Conservation (phyloP, 2,888 invertebrate genomes). For the Plebejus melissa region DNA sequence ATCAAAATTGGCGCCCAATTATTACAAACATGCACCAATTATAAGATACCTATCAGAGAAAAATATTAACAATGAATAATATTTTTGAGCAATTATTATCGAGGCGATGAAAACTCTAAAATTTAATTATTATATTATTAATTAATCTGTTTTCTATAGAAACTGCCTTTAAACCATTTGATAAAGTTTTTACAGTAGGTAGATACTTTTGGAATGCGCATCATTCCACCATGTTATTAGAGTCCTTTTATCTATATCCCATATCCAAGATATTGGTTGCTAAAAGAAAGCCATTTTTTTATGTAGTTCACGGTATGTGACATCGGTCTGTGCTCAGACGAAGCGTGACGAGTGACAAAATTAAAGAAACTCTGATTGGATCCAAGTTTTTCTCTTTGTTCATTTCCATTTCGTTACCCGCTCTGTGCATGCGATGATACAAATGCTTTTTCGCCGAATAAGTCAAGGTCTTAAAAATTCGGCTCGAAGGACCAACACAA, state of each 20-base stretch:
- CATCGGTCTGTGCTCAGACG: not conserved
- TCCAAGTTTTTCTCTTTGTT: not conserved
- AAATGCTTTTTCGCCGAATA: not conserved
- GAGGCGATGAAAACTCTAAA: too few relatives aligned
- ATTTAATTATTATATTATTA: too few relatives aligned
- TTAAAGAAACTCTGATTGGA: constrained; percentile 1
- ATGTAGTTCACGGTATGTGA: constrained; percentile 6
- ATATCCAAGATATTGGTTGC: not conserved
- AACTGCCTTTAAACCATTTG: too few relatives aligned
- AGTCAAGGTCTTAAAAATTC: not conserved
- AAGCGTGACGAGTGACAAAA: constrained; percentile 9
- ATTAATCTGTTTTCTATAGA: too few relatives aligned
- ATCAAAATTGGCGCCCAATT: too few relatives aligned
- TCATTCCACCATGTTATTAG: too few relatives aligned
- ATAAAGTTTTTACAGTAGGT: too few relatives aligned
- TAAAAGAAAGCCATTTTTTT: not conserved
- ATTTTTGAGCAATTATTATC: too few relatives aligned
- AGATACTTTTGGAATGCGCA: too few relatives aligned
- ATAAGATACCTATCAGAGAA: too few relatives aligned
- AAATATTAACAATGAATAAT: too few relatives aligned
- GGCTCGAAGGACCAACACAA: not conserved
- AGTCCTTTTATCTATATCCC: not conserved
- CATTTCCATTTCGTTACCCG: not conserved
- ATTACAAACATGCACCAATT: too few relatives aligned
- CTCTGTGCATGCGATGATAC: not conserved